A percentile compares a stretch with the other conserved stretches of the same genome.
Evolutionary conservation across 2,113 vertebrate genomes (phyloP).

Genomic region (Corythornis madagascariensis): DNA sequence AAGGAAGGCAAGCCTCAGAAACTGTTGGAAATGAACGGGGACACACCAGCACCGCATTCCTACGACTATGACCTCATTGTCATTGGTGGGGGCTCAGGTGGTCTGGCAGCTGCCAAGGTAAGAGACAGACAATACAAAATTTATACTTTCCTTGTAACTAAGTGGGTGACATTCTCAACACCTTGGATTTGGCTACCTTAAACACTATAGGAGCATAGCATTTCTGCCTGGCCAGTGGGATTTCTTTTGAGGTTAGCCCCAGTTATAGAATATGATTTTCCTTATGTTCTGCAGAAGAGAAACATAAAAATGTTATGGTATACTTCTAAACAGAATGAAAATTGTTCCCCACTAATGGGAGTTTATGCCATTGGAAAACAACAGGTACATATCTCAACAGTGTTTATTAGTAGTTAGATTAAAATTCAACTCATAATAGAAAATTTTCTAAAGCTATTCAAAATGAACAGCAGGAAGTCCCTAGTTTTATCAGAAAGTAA

Average conservation of each 20-base stretch:
- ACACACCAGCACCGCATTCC: fast-evolving
- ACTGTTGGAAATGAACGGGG: conserved; percentile 44
- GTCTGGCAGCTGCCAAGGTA: conserved; percentile 85
- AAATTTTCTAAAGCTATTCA: neutral
- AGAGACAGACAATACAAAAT: neutral
- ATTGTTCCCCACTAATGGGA: neutral
- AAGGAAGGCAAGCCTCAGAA: conserved; percentile 48
- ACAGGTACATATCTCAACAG: neutral
- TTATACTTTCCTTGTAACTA: neutral
- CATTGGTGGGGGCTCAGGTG: conserved; percentile 84
- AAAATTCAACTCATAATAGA: neutral
- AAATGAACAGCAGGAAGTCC: neutral
- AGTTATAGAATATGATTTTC: neutral
- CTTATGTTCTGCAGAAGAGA: neutral
- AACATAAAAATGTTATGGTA: neutral
- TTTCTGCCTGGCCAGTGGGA: neutral
- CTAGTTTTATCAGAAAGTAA: neutral
- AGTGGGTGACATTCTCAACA: neutral
- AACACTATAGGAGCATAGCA: neutral
- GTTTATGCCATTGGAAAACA: neutral
- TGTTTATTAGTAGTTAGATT: neutral
- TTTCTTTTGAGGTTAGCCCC: neutral
- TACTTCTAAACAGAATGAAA: neutral
- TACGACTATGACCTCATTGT: conserved; percentile 86
- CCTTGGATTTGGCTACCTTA: neutral